Conservation (phyloP, 2,888 invertebrate genomes). For the Rhimphoctona megacephalus region DNA sequence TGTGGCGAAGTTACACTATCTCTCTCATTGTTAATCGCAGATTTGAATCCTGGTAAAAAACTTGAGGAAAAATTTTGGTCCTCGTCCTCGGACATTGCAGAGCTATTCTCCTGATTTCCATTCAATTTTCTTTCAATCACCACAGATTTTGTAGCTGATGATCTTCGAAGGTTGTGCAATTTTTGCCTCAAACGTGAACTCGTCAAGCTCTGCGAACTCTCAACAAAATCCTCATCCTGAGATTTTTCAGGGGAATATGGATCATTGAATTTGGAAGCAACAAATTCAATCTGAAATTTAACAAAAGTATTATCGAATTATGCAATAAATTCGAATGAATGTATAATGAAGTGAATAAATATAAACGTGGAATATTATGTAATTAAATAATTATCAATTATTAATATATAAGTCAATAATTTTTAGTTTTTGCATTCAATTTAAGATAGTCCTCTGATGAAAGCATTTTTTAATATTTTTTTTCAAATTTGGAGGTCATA, state of each 20-base stretch:
- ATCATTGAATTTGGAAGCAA: background rate
- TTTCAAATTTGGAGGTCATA: no score
- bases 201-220: constrained; percentile 42
- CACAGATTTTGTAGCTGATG: background rate
- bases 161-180: constrained; percentile 11
- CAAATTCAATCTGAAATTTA: constrained; percentile 33
- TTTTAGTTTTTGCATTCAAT: no score
- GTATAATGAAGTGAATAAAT: background rate
- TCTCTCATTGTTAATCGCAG: background rate
- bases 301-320: background rate
- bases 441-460: no score
- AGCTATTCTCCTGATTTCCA: background rate
- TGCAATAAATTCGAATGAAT: background rate
- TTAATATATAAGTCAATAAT: no score
- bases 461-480: no score
- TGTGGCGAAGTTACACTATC: background rate
- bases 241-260: background rate
- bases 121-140: background rate
- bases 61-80: constrained; percentile 24
- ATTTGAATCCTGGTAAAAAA: constrained; percentile 18
- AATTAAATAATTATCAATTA: no score
- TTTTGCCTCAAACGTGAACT: constrained; percentile 34
- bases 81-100: constrained; percentile 27
- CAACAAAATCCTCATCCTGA: constrained; percentile 42
- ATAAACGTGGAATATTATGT: background rate